A percentile compares a stretch with the other conserved stretches of the same genome.
Conservation (phyloP, 2,888 invertebrate genomes). For the Philonicus albiceps region DNA sequence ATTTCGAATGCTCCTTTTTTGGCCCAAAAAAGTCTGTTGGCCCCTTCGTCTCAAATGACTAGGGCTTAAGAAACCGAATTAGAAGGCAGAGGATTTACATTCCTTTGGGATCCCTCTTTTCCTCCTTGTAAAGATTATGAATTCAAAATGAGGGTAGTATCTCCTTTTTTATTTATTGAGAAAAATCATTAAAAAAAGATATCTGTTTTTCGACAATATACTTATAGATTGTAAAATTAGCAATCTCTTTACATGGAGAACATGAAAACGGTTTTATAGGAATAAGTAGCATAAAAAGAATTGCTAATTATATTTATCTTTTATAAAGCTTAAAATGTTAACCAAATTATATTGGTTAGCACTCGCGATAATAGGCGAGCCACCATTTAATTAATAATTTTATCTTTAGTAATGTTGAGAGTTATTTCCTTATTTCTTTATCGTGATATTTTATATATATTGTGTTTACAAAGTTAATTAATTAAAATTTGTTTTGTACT, state of each 20-base stretch:
- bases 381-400: too few species aligned
- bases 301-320: not conserved
- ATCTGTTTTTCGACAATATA: not conserved
- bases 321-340: too few species aligned
- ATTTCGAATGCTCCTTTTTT: not conserved
- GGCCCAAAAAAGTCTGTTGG: not conserved
- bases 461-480: too few species aligned
- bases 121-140: not conserved
- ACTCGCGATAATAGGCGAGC: too few species aligned
- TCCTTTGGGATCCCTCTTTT: not conserved
- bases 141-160: not conserved
- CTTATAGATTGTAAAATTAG: not conserved
- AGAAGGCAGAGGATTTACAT: not conserved
- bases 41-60: not conserved
- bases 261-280: not conserved
- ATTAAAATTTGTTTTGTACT: too few species aligned
- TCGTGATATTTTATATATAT: too few species aligned
- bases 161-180: not conserved
- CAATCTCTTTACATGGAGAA: not conserved
- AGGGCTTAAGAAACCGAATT: not conserved
- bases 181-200: not conserved
- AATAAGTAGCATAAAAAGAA: not conserved
- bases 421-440: too few species aligned
- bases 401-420: too few species aligned
- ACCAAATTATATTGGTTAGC: too few species aligned